Base-by-base conservation (phyloP, 2,888 invertebrate genomes). In the Scotopteryx bipunctaria region DNA sequence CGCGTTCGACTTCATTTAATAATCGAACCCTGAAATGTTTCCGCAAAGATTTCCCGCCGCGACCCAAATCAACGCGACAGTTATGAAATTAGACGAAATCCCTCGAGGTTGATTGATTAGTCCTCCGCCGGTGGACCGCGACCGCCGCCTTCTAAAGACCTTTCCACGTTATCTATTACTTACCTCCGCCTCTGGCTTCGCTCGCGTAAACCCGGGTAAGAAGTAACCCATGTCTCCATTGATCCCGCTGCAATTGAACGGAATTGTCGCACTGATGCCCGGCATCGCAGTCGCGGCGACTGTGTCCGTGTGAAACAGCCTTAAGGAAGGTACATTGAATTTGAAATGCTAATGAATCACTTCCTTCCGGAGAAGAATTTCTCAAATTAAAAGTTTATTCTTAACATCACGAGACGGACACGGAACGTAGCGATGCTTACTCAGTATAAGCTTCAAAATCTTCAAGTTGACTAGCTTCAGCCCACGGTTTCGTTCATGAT, bases 341-440 rank as follows among this genome's bases (percentile, higher is more conserved):
- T 49, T 42, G 29, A 31, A 49, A 42, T 42, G 36, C 15, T 29
- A 49, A 49, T 49, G 35, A 36, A 36, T 36, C 42, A 23, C 21
- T 35, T 29, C 29, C 11, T 8, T 21, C 27, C 19, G 14, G 16
- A 14, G 29, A 31, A 13, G 31, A 27, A 40, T 9, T 16, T 9
- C 16, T 2, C 2, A 16, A 27, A 27, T 27, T 40, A 27, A 40
- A 40, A 27, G 38, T 21, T 9, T 38, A 15, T 17, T 40, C 27
- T 25, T 40, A 2, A 5, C 9, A 6, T 5, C 4, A 17, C 27
- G 16, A 11, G 11, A 9, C 17, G 11, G 38, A 9, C 16, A 9
- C 38, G 31, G 25, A 6, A n/a, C n/a, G n/a, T 25, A 5, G 9
- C 25, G 9, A n/a, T n/a, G n/a, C n/a, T n/a, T n/a, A n/a, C n/a